Percentiles rank a stretch among this genome's conserved stretches.
phyloP scores from a whole-genome alignment of 2,113 vertebrate species.

The Solea senegalensis region DNA sequence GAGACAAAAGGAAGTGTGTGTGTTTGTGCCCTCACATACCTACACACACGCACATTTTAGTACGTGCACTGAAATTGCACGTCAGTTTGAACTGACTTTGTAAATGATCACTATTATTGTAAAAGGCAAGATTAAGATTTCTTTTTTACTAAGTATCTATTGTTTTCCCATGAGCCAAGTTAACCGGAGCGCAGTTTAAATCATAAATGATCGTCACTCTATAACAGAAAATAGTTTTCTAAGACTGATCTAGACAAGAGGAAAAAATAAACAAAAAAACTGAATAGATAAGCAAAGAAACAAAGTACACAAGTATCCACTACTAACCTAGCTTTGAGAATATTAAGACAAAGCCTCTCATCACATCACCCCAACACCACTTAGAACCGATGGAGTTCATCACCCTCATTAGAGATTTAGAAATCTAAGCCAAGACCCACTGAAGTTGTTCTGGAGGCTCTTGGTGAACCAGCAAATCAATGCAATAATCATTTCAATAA shows the following conservation, averaged over 20 bases:
- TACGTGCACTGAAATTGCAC: constrained; percentile 2
- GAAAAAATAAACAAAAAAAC: background rate
- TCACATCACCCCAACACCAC: background rate
- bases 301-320: background rate
- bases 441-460: background rate
- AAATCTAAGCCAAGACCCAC: background rate
- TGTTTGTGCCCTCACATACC: background rate
- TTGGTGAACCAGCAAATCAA: background rate
- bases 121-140: background rate
- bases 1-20: constrained; percentile 14
- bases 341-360: no score
- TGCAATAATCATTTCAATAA: background rate
- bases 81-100: constrained; percentile 3
- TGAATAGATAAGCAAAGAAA: background rate
- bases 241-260: background rate
- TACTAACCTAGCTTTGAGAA: no score
- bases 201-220: background rate
- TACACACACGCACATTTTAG: constrained; percentile 2
- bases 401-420: background rate
- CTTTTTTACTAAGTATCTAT: background rate
- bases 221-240: background rate
- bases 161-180: background rate
- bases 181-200: background rate
- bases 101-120: background rate
- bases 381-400: background rate